Evolutionary conservation across 2,797 vertebrate genomes (phyloP).

Genomic region (Syncerus caffer): DNA sequence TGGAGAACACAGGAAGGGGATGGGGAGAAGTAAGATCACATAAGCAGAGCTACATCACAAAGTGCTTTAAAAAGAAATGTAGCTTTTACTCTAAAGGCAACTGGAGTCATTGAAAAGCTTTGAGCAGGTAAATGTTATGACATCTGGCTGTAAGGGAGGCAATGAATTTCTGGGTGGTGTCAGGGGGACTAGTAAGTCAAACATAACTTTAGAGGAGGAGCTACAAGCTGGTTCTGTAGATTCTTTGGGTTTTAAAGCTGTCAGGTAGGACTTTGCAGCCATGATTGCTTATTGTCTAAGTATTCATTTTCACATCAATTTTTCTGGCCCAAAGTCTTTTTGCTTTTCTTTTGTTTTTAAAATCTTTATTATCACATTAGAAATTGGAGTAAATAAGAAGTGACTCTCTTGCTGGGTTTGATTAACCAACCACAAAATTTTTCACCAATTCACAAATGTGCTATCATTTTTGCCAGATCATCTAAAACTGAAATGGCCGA

Average conservation of each 20-base stretch:
- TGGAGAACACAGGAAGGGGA: neutral
- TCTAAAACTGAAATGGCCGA: neutral
- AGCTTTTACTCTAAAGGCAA: neutral
- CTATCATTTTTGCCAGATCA: neutral
- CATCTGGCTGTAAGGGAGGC: neutral
- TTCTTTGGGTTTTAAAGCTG: neutral
- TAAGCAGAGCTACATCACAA: neutral
- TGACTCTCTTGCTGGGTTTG: neutral
- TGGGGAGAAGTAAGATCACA: accelerated
- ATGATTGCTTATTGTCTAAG: neutral
- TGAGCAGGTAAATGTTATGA: neutral
- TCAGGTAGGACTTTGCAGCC: neutral
- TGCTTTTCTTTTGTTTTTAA: neutral
- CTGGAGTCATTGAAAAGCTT: neutral
- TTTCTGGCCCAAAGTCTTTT: neutral
- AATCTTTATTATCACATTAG: neutral
- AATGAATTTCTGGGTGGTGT: neutral
- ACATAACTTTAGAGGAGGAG: neutral
- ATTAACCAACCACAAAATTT: neutral
- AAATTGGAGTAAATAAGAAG: neutral
- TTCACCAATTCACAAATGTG: neutral
- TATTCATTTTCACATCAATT: neutral
- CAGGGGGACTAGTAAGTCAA: neutral
- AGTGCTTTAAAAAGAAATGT: neutral
- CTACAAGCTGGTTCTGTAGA: neutral